Evolutionary conservation across 2,888 invertebrate species (phyloP), one percentile per base, ranked within the genome.

Genomic region (Halocaridina rubra): DNA sequence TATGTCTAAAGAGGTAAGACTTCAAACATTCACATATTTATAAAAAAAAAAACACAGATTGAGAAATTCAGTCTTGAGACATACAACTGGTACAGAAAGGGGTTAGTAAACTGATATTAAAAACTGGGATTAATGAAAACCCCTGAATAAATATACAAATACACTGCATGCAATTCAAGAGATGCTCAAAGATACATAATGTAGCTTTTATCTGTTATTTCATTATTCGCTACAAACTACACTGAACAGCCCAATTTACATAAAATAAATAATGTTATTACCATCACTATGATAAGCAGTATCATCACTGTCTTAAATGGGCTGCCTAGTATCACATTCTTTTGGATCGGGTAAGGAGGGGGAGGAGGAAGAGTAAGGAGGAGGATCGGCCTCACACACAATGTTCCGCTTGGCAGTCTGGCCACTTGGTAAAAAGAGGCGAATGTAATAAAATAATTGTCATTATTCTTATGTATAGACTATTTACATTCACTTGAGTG

Each of bases 401-500:
- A 57, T 80, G 74, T 80, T 80, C 80, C 53, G 53, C 19, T 53
- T 53, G 80, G 72, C 80, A 64, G 82, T 72, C 61, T 32, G 57
- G 71, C 69, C 74, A 80, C 80, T 80, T 84, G 33, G 72, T 69
- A 71, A 57, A 77, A 72, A 78, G 82, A 57, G 69, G 82, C 82
- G 10, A n/a, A 72, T 59, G 82, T 84, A 84, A 84, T 84, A 84
- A 84, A 84, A 84, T 84, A 84, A 69, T 84, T 84, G 71, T 77
- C 64, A 71, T 82, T 84, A 77, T 59, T 79, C 80, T 84, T 78
- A 77, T 78, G 61, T 84, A 84, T 77, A 78, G 27, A 78, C 77
- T 84, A 84, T 84, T 77, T 84, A 84, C 82, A 84, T 30, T 71
- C 76, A 76, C 76, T 71, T 32, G 82, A 77, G 82, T 77, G 82